Conservation (phyloP, 2,113 vertebrate species). For the Trochalopteron elliotii region DNA sequence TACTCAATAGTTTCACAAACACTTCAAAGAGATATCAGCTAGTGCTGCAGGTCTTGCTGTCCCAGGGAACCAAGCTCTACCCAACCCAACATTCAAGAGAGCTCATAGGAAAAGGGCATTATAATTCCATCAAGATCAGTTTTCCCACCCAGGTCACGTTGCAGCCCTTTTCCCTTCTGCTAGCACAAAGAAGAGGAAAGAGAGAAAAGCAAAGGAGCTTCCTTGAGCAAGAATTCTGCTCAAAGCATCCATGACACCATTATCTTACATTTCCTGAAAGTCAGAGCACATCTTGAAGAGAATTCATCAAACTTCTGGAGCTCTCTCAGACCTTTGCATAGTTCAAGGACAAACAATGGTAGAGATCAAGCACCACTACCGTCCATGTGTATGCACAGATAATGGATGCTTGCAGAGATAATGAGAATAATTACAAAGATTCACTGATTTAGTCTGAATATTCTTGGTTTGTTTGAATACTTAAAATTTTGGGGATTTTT, state of each 20-base stretch:
- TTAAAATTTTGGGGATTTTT: background rate
- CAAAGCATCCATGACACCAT: background rate
- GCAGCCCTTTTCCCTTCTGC: background rate
- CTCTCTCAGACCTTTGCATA: background rate
- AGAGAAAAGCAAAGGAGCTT: background rate
- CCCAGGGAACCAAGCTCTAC: background rate
- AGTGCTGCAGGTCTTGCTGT: background rate
- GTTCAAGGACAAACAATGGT: background rate
- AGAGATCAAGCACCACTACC: background rate
- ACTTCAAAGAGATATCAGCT: background rate
- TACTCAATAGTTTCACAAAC: background rate
- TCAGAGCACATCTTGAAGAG: background rate
- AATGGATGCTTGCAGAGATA: background rate
- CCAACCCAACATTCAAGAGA: background rate
- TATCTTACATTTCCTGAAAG: background rate
- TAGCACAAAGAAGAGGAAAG: background rate
- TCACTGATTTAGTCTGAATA: background rate
- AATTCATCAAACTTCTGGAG: background rate
- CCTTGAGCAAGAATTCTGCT: background rate
- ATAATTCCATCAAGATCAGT: background rate
- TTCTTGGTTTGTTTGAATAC: background rate
- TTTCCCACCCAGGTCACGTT: background rate
- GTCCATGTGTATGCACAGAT: rapidly evolving
- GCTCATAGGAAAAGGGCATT: background rate
- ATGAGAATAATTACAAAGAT: background rate